A percentile compares a stretch with the other conserved stretches of the same genome.
These are phyloP conservation scores for Heteromyza rotundicornis DNA, from an alignment of 2,888 invertebrate species.

Conservation along the genomic window DNA sequence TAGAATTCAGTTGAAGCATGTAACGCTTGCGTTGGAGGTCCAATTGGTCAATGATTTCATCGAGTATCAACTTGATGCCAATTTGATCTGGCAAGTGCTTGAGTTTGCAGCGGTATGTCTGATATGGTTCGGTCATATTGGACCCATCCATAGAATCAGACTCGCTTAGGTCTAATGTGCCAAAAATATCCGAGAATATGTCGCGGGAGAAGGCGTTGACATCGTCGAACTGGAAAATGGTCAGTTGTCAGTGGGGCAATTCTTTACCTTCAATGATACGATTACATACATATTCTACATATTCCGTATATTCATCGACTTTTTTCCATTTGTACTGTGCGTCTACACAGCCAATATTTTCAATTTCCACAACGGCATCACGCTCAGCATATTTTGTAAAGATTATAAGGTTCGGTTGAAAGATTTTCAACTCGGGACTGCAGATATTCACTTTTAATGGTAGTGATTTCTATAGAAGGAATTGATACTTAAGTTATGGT, in stretches of 20 bases:
- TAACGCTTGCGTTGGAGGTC: conserved; percentile 42
- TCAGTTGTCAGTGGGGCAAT: not conserved
- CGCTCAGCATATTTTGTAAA: conserved; percentile 42
- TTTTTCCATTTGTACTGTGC: conserved; percentile 50
- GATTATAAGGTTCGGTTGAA: conserved; percentile 42
- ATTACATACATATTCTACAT: conserved; percentile 30
- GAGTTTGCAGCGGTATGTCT: conserved; percentile 43
- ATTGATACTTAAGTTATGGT: not conserved
- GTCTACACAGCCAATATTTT: conserved; percentile 40
- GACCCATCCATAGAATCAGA: conserved; percentile 34
- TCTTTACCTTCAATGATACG: not conserved
- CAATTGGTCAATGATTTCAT: conserved; percentile 45
- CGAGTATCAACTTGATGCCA: conserved; percentile 38
- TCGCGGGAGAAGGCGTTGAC: conserved; percentile 36
- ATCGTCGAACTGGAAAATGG: conserved; percentile 40
- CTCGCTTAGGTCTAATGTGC: conserved; percentile 40
- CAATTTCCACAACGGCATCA: conserved; percentile 34
- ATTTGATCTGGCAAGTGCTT: conserved; percentile 28
- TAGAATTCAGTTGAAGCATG: too few relatives aligned
- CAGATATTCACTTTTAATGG: conserved; percentile 34
- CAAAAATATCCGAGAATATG: conserved; percentile 46
- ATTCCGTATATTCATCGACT: conserved; percentile 33
- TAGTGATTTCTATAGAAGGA: conserved; percentile 34
- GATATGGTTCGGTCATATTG: conserved; percentile 44
- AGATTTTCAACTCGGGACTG: conserved; percentile 42